phyloP scores from a whole-genome alignment of 2,113 vertebrate genomes.

The Polyodon spathula region DNA sequence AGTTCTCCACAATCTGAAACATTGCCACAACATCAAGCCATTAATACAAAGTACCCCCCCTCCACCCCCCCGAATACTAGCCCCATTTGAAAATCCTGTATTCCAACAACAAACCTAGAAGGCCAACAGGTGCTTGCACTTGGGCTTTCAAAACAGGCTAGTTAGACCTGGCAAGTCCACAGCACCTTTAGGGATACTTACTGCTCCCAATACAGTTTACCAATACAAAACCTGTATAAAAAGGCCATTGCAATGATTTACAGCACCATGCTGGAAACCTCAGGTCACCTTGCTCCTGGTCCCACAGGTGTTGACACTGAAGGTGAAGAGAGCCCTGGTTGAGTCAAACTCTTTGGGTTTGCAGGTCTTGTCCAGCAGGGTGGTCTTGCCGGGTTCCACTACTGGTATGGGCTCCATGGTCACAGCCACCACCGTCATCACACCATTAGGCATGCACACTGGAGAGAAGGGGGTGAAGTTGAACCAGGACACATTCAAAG shows the following conservation, averaged over 20 bases:
- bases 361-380: conserved; percentile 38
- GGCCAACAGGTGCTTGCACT: too few relatives aligned
- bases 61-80: too few relatives aligned
- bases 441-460: conserved; percentile 53
- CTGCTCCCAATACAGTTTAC: too few relatives aligned
- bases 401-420: conserved; percentile 24
- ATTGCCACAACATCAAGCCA: not conserved
- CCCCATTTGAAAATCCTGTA: too few relatives aligned
- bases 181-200: too few relatives aligned
- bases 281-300: conserved; percentile 31
- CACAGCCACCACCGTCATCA: conserved; percentile 41
- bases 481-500: too few relatives aligned
- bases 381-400: conserved; percentile 18
- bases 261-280: conserved; percentile 11
- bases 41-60: too few relatives aligned
- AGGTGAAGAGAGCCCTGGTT: conserved; percentile 35
- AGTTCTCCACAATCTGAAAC: conserved; percentile 28
- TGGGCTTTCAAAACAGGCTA: too few relatives aligned
- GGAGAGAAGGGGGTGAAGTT: not conserved
- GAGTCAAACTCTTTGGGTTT: conserved; percentile 31
- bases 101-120: too few relatives aligned
- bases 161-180: too few relatives aligned
- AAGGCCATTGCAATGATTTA: not conserved
- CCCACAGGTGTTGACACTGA: conserved; percentile 44
- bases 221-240: not conserved